Percentiles rank a stretch among this genome's conserved stretches.
Evolutionary conservation across 2,888 invertebrate genomes (phyloP).

Genomic region (Heliconius erato): DNA sequence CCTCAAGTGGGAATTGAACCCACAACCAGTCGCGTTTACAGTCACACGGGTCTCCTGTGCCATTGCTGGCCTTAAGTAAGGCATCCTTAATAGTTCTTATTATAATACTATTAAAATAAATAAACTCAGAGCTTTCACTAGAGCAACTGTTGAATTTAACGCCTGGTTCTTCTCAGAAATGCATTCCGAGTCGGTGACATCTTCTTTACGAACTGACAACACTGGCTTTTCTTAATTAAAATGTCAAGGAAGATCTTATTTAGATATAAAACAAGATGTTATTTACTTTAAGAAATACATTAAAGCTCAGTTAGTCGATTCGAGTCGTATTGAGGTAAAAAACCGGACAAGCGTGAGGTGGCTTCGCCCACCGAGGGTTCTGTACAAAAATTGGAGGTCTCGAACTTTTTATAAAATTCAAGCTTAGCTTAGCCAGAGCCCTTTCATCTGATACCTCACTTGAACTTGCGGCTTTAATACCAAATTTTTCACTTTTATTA

Average conservation of each 20-base stretch:
- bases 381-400: too few relatives aligned
- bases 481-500: too few relatives aligned
- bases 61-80: not conserved
- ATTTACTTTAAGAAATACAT: not conserved
- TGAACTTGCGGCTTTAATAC: too few relatives aligned
- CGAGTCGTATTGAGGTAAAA: not conserved
- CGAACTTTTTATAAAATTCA: too few relatives aligned
- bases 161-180: not conserved
- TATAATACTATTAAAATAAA: not conserved
- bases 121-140: not conserved
- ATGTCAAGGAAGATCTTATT: constrained; percentile 6
- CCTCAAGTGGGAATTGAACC: too few relatives aligned
- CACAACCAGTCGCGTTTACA: not conserved
- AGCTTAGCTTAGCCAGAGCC: too few relatives aligned
- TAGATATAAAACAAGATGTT: not conserved
- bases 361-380: too few relatives aligned
- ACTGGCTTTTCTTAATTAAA: constrained; percentile 20
- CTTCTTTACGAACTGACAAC: constrained; percentile 15
- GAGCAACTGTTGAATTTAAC: constrained; percentile 11
- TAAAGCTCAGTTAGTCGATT: not conserved
- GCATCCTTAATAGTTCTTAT: not conserved
- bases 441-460: too few relatives aligned
- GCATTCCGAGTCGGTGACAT: constrained; percentile 8
- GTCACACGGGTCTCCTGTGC: not conserved
- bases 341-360: too few relatives aligned